These are phyloP conservation scores for Nerophis ophidion DNA, from an alignment of 2,113 vertebrate genomes.

Conservation along the genomic window DNA sequence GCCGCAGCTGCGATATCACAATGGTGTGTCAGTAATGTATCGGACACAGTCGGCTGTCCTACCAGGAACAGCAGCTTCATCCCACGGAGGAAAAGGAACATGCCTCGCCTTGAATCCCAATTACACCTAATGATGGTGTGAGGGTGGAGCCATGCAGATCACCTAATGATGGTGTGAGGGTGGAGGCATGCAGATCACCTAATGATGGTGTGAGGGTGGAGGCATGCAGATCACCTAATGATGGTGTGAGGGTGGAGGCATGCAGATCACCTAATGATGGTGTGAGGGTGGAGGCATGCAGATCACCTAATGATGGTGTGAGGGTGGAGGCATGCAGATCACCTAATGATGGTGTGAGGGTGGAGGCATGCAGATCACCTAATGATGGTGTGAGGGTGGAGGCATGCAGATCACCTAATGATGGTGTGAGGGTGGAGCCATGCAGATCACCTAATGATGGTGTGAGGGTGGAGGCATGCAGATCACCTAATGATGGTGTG, in stretches of 20 bases:
- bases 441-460: slow-evolving; percentile 74
- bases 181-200: slow-evolving; percentile 67
- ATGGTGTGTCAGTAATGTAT: slow-evolving; percentile 24
- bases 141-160: slow-evolving; percentile 67
- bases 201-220: slow-evolving; percentile 70
- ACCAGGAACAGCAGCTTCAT: slow-evolving; percentile 45
- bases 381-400: slow-evolving; percentile 70
- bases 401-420: slow-evolving; percentile 73
- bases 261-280: slow-evolving; percentile 74
- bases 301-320: slow-evolving; percentile 71
- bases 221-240: slow-evolving; percentile 73
- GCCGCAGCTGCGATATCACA: slow-evolving; percentile 23
- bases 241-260: slow-evolving; percentile 66
- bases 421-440: slow-evolving; percentile 67
- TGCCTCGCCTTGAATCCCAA: slow-evolving; percentile 64
- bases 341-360: slow-evolving; percentile 71
- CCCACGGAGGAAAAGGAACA: slow-evolving; percentile 43
- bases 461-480: slow-evolving; percentile 63
- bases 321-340: slow-evolving; percentile 67
- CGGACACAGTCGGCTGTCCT: slow-evolving; percentile 39
- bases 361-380: slow-evolving; percentile 67
- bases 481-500: slow-evolving; percentile 71
- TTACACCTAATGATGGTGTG: slow-evolving; percentile 73
- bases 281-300: slow-evolving; percentile 63
- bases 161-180: slow-evolving; percentile 71